Conservation (phyloP, 1,140 invertebrate genomes). For the Lepidurus couesii region DNA sequence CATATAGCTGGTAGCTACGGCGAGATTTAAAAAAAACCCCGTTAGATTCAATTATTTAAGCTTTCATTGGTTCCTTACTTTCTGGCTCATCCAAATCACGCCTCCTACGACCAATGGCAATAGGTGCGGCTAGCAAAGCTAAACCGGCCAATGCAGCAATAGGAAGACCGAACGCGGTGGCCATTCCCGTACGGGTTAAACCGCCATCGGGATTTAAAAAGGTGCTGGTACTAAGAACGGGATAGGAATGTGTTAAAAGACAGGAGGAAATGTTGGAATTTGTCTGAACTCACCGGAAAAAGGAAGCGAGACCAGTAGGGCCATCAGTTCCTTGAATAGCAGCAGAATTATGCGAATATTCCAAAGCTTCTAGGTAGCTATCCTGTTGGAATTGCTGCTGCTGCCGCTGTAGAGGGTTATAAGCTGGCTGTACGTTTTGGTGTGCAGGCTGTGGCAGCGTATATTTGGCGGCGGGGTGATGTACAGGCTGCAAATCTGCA, state of each 20-base stretch:
- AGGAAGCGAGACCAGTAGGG: constrained; percentile 26
- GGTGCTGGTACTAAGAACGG: constrained; percentile 21
- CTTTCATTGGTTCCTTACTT: not conserved
- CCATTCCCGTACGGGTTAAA: constrained; percentile 31
- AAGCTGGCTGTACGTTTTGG: not conserved
- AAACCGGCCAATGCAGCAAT: constrained; percentile 29
- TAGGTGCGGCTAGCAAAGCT: constrained; percentile 24
- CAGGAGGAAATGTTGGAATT: too few species aligned
- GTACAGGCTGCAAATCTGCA: not conserved
- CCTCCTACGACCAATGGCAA: constrained; percentile 33
- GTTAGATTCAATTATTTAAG: not conserved
- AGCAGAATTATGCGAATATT: constrained; percentile 36
- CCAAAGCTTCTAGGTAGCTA: constrained; percentile 36
- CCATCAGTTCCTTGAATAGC: constrained; percentile 33
- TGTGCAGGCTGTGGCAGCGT: not conserved
- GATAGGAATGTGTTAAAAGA: not conserved
- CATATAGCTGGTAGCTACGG: constrained; percentile 23
- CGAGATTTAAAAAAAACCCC: not conserved
- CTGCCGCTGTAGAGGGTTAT: constrained; percentile 24
- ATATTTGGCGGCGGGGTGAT: not conserved
- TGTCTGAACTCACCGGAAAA: constrained; percentile 31
- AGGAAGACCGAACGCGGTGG: constrained; percentile 30
- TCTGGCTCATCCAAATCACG: constrained; percentile 30
- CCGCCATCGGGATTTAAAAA: constrained; percentile 27
- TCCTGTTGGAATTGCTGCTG: constrained; percentile 26